Percentiles rank a stretch among this genome's conserved stretches.
These are phyloP conservation scores for Tachina fera DNA, from an alignment of 2,888 invertebrate genomes.

Conservation along the genomic window DNA sequence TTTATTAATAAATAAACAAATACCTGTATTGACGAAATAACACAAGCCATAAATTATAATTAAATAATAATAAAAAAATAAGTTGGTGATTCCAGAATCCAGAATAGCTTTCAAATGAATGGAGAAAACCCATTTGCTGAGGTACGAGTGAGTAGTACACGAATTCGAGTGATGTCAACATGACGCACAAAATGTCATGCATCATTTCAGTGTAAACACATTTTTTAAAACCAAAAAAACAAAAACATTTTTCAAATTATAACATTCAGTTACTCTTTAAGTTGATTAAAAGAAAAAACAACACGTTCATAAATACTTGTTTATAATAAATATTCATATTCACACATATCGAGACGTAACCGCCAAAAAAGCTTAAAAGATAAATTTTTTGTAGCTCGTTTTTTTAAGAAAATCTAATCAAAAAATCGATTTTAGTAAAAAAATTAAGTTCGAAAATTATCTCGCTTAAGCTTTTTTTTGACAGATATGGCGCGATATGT, in stretches of 20 bases:
- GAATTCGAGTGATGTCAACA: neutral
- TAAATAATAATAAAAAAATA: slow-evolving; percentile 45
- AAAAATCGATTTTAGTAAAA: no score
- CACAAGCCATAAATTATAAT: slow-evolving; percentile 42
- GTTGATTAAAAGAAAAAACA: neutral
- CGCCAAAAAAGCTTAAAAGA: no score
- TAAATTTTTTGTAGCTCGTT: no score
- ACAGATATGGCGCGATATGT: no score
- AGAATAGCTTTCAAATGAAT: slow-evolving; percentile 3
- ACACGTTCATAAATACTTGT: no score
- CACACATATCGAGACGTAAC: no score
- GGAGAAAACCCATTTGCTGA: neutral
- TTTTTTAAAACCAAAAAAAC: neutral
- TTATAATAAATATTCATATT: no score
- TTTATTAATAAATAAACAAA: slow-evolving; percentile 55
- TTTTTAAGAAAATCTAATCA: no score
- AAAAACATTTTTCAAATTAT: neutral
- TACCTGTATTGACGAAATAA: slow-evolving; percentile 24
- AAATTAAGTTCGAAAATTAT: no score
- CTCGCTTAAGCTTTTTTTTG: no score
- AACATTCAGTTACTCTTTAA: neutral
- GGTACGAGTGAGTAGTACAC: neutral
- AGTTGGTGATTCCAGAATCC: slow-evolving; percentile 35
- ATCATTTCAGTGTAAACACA: neutral
- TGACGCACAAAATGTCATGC: slow-evolving; percentile 7